Evolutionary conservation across 2,113 vertebrate genomes (phyloP), one percentile per base, ranked within the genome.

Genomic region (Trogon melanurus): DNA sequence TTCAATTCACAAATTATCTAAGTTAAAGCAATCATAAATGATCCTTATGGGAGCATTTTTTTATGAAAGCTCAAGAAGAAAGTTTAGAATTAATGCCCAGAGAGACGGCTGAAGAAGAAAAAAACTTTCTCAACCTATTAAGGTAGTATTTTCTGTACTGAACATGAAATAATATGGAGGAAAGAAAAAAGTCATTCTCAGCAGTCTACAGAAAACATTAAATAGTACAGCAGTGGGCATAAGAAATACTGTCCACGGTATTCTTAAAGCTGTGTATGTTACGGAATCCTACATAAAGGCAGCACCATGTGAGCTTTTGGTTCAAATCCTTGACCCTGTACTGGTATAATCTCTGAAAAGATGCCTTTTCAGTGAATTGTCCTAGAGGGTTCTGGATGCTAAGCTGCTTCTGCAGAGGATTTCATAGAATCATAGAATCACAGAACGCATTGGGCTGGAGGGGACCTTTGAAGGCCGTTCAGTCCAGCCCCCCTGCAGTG

Each of bases 231-330:
- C 7, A 29, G 15, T 11, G 66, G 8, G 36, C 9, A 5, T 82
- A 93, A 76, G 47, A 75, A 88, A 60, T 53, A 50, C 10, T 36
- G 20, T 9, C 22, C 47, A 79, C 8, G 6, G 6, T 67, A 57
- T 44, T 88, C 18, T 92, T 30, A 45, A 16, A 41, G 79, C 22
- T 48, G 4, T 51, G 4, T 22, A 5, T 47, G 4, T 48, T 64
- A 70, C 9, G 38, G 50, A 81, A 65, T 45, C 23, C 54, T 48
- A 32, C 16, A 19, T 22, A 48, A 61, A 81, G 53, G 26, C 48
- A 67, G 25, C 30, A 51, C 7, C 29, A 48, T 34, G 22, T 41
- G 47, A 21, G 12, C 6, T 76, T 85, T 57, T 0, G 0, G 29
- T 50, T 38, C 27, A 67, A 61, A 58, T 74, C 25, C 38, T 78